Percentiles rank a stretch among this genome's conserved stretches.
These are phyloP conservation scores for Heterodera filipjevi DNA, from an alignment of 2,888 invertebrate genomes.

Conservation along the genomic window DNA sequence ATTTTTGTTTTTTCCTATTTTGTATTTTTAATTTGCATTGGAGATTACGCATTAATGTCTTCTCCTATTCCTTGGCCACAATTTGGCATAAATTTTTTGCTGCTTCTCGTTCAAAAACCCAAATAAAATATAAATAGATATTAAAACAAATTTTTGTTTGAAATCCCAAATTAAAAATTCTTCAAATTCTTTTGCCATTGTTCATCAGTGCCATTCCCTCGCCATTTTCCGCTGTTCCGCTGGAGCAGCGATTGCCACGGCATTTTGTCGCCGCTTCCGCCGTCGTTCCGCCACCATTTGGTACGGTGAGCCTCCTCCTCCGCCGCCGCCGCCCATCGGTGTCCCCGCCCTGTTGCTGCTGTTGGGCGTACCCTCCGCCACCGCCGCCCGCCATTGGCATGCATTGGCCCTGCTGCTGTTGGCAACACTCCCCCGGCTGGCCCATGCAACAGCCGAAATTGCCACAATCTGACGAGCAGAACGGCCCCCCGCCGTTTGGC, in stretches of 20 bases:
- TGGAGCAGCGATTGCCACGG: too few species aligned
- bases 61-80: neutral
- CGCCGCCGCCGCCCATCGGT: neutral
- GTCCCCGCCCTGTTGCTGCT: neutral
- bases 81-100: neutral
- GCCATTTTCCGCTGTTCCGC: too few species aligned
- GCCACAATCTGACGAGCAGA: slow-evolving; percentile 24
- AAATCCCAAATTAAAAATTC: too few species aligned
- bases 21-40: neutral
- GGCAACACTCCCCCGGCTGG: neutral
- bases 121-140: neutral
- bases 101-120: neutral
- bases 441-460: slow-evolving; percentile 27
- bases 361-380: neutral
- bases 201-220: too few species aligned
- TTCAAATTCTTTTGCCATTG: too few species aligned
- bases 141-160: too few species aligned
- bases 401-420: neutral
- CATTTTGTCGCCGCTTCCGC: neutral
- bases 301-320: too few species aligned
- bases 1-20: neutral
- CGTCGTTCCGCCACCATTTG: neutral
- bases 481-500: neutral
- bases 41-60: neutral
- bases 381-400: neutral